Conservation (phyloP, 2,888 invertebrate species). For the Steinernema scapterisci region DNA sequence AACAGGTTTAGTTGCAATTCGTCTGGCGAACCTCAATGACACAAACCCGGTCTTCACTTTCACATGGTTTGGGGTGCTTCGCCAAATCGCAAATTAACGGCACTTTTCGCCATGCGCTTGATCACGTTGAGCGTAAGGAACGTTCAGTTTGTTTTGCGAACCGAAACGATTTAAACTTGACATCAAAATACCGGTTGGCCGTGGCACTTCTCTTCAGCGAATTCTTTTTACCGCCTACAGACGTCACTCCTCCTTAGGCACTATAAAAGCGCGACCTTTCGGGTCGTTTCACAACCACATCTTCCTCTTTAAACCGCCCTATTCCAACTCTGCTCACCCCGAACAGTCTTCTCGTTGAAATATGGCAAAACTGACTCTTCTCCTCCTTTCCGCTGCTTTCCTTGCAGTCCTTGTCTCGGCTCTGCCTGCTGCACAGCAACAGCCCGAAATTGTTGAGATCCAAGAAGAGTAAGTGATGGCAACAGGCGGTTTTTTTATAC, state of each 20-base stretch:
- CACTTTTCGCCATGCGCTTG: neutral
- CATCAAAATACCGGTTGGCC: slow-evolving; percentile 21
- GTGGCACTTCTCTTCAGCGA: slow-evolving; percentile 29
- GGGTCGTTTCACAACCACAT: slow-evolving; percentile 8
- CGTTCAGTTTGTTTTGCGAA: slow-evolving; percentile 28
- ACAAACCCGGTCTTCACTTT: neutral
- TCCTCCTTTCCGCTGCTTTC: neutral
- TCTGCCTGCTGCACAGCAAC: neutral
- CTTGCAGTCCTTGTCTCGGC: neutral
- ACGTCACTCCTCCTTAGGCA: neutral
- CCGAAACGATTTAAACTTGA: slow-evolving; percentile 22
- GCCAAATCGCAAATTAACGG: neutral
- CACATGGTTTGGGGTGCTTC: slow-evolving; percentile 12
- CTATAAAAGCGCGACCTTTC: slow-evolving; percentile 30
- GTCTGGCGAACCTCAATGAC: neutral
- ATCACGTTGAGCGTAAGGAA: neutral
- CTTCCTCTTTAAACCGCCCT: neutral
- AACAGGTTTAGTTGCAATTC: slow-evolving; percentile 26
- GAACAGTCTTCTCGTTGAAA: neutral
- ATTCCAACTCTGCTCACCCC: neutral
- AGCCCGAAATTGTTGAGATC: slow-evolving; percentile 19
- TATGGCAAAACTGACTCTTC: slow-evolving; percentile 3
- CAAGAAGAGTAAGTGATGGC: slow-evolving; percentile 3
- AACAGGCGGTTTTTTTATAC: neutral
- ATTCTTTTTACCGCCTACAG: slow-evolving; percentile 29